Evolutionary conservation across 2,888 invertebrate species (phyloP), one percentile per base, ranked within the genome.

Genomic region (Caenorhabditis sp.): DNA sequence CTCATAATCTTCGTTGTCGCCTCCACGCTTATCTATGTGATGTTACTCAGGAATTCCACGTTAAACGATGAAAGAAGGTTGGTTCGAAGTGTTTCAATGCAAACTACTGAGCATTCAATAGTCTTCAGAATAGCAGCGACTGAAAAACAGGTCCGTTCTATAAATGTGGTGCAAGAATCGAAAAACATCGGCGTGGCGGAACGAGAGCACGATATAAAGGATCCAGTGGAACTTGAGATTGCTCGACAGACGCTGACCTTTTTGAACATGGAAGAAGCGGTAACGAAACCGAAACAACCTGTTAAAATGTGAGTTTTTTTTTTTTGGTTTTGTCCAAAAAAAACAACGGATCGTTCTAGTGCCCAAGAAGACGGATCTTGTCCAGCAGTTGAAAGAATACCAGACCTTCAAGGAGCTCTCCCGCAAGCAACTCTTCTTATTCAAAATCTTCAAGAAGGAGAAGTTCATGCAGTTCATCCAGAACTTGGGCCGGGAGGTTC

Each of bases 361-460:
- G 75, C 76, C 1, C 49, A 84, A 76, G 75, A 61, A 24, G 84
- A 84, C 54, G 87, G 87, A 8, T 72, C 79, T 12, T 87, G 87
- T 38, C 87, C 87, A 5, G 63, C 74, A 14, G 79, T 87, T 6
- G 85, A 82, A 44, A 85, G 82, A 35, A 79, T 87, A 44, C 85
- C 87, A 10, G 87, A 87, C 58, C 58, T 87, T 5, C 77, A 82
- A 63, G 87, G 89, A 16, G 82, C 86, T 10, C 68, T 89, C 1
- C 89, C 87, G 3, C 91, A 91, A 76, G 90, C 90, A 4, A 84
- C 88, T 8, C 84, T 91, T 10, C 75, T 91, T 7, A 92, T 91
- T 22, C 90, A 92, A 68, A 88, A 92, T 69, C 83, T 91, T 16
- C 76, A 87, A 61, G 88, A 88, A 77, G 79, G 74, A 4, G 86